Conservation (phyloP, 2,113 vertebrate genomes). For the Neoarius graeffei region DNA sequence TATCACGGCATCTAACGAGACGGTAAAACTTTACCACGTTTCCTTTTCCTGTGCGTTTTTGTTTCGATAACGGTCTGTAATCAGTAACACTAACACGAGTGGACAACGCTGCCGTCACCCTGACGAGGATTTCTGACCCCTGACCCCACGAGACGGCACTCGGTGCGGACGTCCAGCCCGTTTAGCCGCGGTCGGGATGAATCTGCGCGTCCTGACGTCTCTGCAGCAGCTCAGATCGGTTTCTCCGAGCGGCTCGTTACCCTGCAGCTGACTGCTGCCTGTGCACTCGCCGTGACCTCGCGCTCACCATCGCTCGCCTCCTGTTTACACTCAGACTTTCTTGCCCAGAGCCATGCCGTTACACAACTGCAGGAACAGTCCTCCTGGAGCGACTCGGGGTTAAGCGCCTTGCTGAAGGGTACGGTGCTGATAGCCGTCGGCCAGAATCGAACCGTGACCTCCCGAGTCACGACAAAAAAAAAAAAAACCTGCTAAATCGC, state of each 20-base stretch:
- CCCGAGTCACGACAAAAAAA: conserved; percentile 4
- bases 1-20: background rate
- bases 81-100: background rate
- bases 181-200: conserved; percentile 71
- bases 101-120: background rate
- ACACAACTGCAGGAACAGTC: conserved; percentile 18
- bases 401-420: conserved; percentile 22
- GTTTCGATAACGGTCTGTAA: background rate
- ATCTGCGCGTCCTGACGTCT: conserved; percentile 72
- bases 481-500: background rate
- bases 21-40: background rate
- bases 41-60: background rate
- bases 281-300: conserved; percentile 24
- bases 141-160: conserved; percentile 52
- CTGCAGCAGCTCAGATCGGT: conserved; percentile 66
- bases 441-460: conserved; percentile 12
- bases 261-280: conserved; percentile 32
- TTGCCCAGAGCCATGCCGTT: background rate
- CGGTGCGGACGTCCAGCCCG: conserved; percentile 58
- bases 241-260: conserved; percentile 51
- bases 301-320: background rate
- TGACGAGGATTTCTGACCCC: background rate
- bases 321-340: conserved; percentile 17
- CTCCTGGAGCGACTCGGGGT: conserved; percentile 21
- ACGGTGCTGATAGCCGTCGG: conserved; percentile 7